Conservation (phyloP, 2,888 invertebrate species). For the Fabriciana adippe region DNA sequence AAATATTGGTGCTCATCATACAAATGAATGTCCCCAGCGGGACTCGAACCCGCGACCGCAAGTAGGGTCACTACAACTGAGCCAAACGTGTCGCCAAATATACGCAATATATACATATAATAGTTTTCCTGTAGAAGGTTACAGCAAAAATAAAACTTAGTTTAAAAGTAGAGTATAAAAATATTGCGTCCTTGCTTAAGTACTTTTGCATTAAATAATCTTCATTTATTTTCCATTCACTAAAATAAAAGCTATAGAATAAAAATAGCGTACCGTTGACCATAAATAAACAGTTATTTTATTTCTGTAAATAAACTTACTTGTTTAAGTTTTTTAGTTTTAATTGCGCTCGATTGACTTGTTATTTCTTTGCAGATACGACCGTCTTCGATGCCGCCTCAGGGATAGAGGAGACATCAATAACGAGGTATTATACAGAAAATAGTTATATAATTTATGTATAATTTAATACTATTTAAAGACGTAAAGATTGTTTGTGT, state of each 20-base stretch:
- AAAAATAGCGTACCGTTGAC: conserved; percentile 29
- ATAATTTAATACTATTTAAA: neutral
- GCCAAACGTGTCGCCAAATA: too few species aligned
- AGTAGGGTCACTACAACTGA: too few species aligned
- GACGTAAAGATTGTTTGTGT: neutral
- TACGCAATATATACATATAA: too few species aligned
- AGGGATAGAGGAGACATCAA: conserved; percentile 51
- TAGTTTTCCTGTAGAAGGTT: too few species aligned
- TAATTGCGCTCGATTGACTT: conserved; percentile 29
- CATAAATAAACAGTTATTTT: conserved; percentile 34
- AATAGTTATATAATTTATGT: neutral
- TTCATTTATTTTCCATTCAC: conserved; percentile 19
- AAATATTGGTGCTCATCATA: too few species aligned
- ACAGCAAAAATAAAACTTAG: too few species aligned
- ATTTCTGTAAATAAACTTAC: conserved; percentile 32
- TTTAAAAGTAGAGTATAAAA: too few species aligned
- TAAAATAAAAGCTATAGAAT: conserved; percentile 7
- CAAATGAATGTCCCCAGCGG: too few species aligned
- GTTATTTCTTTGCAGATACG: conserved; percentile 62
- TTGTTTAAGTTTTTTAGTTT: conserved; percentile 21
- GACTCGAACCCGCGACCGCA: too few species aligned
- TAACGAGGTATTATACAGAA: conserved; percentile 53
- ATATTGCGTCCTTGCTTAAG: too few species aligned
- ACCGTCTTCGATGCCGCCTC: conserved; percentile 61
- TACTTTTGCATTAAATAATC: too few species aligned